Evolutionary conservation across 2,888 invertebrate species (phyloP).

Genomic region (Reticulitermes lucifugus): DNA sequence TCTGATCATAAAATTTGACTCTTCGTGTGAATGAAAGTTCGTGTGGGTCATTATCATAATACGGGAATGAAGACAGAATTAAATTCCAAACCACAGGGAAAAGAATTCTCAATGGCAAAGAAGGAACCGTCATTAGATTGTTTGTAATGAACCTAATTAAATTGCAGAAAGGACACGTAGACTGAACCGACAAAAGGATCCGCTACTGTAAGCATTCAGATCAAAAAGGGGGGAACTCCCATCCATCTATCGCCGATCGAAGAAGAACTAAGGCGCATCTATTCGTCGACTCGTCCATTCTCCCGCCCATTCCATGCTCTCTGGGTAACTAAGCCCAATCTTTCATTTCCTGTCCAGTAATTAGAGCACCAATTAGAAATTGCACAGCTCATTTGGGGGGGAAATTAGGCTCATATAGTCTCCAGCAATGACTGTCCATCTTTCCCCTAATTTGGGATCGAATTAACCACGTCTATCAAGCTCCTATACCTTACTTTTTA

Average conservation of each 20-base stretch:
- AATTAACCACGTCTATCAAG: constrained; percentile 33
- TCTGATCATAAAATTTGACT: too few species aligned
- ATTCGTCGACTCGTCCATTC: not conserved
- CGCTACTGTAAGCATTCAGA: constrained; percentile 16
- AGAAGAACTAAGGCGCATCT: not conserved
- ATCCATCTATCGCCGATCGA: constrained; percentile 3
- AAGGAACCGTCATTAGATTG: not conserved
- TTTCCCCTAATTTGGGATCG: constrained; percentile 47
- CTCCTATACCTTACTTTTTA: constrained; percentile 28
- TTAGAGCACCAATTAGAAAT: constrained; percentile 33
- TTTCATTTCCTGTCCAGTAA: constrained; percentile 13
- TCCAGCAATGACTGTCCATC: constrained; percentile 36
- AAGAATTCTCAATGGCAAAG: too few species aligned
- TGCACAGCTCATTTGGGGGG: constrained; percentile 3
- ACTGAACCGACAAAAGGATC: not conserved
- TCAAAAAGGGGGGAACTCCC: not conserved
- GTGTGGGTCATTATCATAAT: too few species aligned
- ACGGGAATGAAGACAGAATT: too few species aligned
- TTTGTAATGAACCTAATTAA: not conserved
- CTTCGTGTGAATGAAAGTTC: too few species aligned
- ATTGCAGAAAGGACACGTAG: not conserved
- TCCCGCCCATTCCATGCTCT: constrained; percentile 51
- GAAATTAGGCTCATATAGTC: constrained; percentile 3
- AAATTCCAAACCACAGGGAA: too few species aligned
- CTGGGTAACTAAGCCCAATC: constrained; percentile 11